Conservation (phyloP, 2,113 vertebrate genomes). For the Origma solitaria region DNA sequence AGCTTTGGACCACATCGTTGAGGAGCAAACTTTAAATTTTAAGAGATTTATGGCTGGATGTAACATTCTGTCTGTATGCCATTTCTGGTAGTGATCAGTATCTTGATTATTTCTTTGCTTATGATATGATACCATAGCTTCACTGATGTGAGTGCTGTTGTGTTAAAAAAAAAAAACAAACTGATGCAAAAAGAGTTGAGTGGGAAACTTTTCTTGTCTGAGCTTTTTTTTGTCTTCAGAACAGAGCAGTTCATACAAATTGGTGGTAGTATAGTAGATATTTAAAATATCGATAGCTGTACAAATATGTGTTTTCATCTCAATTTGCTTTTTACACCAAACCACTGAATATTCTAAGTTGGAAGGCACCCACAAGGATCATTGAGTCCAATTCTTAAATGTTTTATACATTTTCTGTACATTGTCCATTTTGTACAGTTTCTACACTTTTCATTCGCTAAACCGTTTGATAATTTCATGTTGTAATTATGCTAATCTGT, state of each 20-base stretch:
- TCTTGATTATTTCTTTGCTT: not conserved
- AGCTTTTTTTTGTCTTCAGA: not conserved
- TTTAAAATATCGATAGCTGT: not conserved
- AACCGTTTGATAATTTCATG: not conserved
- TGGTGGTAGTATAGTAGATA: not conserved
- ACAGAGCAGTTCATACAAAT: not conserved
- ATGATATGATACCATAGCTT: not conserved
- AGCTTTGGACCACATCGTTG: not conserved
- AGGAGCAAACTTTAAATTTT: not conserved
- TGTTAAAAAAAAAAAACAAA: not conserved
- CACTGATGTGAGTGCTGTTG: not conserved
- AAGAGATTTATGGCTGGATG: not conserved
- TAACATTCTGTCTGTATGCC: not conserved
- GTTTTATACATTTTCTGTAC: not conserved
- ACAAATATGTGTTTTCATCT: not conserved
- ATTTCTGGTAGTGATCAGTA: not conserved
- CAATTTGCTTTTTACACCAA: not conserved
- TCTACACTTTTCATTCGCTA: not conserved
- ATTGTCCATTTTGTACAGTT: not conserved
- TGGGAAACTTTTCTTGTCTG: not conserved
- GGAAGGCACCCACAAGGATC: not conserved
- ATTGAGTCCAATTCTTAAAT: rapidly evolving
- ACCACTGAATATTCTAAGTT: not conserved
- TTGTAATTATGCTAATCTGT: not conserved
- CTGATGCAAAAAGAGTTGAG: not conserved